Base-by-base conservation (phyloP, 2,113 vertebrate genomes). In the Ploceus nigricollis region DNA sequence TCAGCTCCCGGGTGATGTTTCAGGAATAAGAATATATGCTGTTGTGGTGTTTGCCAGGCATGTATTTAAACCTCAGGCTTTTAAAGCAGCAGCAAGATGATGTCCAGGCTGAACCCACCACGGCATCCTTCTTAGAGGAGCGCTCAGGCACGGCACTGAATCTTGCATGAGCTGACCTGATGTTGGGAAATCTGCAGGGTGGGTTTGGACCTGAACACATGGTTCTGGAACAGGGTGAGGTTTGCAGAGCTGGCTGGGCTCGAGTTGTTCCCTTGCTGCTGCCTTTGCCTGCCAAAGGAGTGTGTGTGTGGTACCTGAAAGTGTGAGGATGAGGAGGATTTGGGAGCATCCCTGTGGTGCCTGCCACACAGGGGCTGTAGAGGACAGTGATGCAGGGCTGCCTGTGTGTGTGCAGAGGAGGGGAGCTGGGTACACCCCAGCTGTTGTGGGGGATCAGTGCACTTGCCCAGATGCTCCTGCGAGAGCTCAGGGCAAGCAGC, bases 401-500 rank as follows among this genome's bases (percentile, higher is more conserved):
- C 2, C 35, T 66, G 35, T 68, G 76, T 33, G 31, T 79, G 33
- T 56, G 87, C 48, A 56, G 57, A 25, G 21, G 22, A 39, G 68
- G 63, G 80, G 63, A 77, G 58, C 68, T 4, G 22, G 80, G 7
- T 64, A 27, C 5, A 1, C 61, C 66, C 82, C 3, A 2, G 80
- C 76, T 86, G 51, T 58, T 45, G 56, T 5, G 5, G 65, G 35
- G 79, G 31, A 50, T 79, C 47, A 13, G 15, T 63, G 57, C 14
- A 4, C 48, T 94, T 12, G 3, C 89, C 89, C 87, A 91, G 80
- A 91, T 94, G 87, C 83, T 95, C 18, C 66, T 86, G 30, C 0
- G 1, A 95, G 79, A 69, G 75, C 94, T 86, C 80, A 82, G 93
- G 81, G 96, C 95, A 89, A 96, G 97, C 97, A 97, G 96, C 91